phyloP scores from a whole-genome alignment of 2,113 vertebrate genomes.

The Elgaria multicarinata region DNA sequence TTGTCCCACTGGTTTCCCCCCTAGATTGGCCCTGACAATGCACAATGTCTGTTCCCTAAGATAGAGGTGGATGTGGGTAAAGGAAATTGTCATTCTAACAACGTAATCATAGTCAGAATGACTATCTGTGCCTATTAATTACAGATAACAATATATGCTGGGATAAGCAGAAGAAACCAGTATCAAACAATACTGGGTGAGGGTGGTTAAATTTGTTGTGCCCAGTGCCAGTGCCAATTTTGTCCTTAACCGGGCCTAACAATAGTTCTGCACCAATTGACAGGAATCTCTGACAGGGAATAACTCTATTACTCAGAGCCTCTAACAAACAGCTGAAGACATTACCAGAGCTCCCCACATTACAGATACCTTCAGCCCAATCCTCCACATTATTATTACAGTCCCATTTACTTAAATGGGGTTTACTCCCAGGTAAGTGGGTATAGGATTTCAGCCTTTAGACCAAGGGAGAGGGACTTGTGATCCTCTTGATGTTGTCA shows the following conservation, averaged over 20 bases:
- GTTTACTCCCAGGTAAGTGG: not conserved
- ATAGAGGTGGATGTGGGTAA: not conserved
- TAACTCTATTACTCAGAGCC: slow-evolving; percentile 2
- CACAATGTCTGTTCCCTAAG: not conserved
- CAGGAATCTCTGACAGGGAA: not conserved
- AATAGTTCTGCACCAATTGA: not conserved
- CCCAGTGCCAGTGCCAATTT: slow-evolving; percentile 9
- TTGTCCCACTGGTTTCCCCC: not conserved
- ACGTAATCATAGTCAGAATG: not conserved
- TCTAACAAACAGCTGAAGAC: not conserved
- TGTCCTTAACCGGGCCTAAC: not conserved
- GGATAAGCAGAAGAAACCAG: not conserved
- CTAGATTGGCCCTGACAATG: not conserved
- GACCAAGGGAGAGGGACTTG: too few species aligned
- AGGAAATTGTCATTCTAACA: not conserved
- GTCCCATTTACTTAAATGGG: not conserved
- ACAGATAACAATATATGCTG: not conserved
- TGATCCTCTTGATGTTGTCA: too few species aligned
- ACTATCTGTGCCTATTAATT: not conserved
- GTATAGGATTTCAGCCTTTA: too few species aligned
- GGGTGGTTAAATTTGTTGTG: not conserved
- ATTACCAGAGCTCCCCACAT: not conserved
- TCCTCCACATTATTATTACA: too few species aligned
- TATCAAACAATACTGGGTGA: not conserved
- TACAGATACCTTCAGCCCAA: not conserved